These are phyloP conservation scores for Scaptomyza pallida DNA, from an alignment of 1,140 invertebrate species.

Conservation along the genomic window DNA sequence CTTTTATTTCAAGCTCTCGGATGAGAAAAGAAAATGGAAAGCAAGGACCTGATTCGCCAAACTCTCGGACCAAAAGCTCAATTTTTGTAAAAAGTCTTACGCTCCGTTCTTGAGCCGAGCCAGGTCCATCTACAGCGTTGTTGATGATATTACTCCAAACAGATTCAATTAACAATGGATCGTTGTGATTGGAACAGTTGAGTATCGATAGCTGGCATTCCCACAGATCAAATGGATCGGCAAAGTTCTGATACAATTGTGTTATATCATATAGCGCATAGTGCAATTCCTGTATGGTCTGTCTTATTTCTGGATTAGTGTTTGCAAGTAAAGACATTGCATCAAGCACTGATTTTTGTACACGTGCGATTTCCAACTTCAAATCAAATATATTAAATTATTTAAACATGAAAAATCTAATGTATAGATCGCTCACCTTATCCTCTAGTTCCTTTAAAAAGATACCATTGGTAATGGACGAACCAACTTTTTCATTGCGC, in stretches of 20 bases:
- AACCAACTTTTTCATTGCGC: constrained; percentile 92
- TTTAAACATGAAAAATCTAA: background rate
- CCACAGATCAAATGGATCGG: constrained; percentile 91
- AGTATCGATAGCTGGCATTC: constrained; percentile 94
- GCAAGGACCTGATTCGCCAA: constrained; percentile 89
- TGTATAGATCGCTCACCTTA: constrained; percentile 87
- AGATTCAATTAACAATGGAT: constrained; percentile 89
- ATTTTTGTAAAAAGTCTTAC: constrained; percentile 89
- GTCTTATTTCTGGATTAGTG: constrained; percentile 41
- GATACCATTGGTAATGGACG: constrained; percentile 91
- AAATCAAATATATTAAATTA: constrained; percentile 34
- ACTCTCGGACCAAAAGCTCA: constrained; percentile 89
- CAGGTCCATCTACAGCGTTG: constrained; percentile 85
- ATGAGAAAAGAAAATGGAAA: constrained; percentile 92
- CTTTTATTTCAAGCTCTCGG: constrained; percentile 89
- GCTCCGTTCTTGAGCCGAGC: constrained; percentile 87
- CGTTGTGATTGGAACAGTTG: constrained; percentile 92
- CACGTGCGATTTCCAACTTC: constrained; percentile 79
- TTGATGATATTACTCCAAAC: constrained; percentile 92
- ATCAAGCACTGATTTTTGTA: constrained; percentile 72
- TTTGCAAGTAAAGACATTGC: constrained; percentile 56
- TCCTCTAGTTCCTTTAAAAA: constrained; percentile 97
- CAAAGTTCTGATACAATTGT: constrained; percentile 93
- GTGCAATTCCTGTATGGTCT: constrained; percentile 69
- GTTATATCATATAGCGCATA: constrained; percentile 79